Evolutionary conservation across 2,888 invertebrate species (phyloP).

Genomic region (Nomada fabriciana): DNA sequence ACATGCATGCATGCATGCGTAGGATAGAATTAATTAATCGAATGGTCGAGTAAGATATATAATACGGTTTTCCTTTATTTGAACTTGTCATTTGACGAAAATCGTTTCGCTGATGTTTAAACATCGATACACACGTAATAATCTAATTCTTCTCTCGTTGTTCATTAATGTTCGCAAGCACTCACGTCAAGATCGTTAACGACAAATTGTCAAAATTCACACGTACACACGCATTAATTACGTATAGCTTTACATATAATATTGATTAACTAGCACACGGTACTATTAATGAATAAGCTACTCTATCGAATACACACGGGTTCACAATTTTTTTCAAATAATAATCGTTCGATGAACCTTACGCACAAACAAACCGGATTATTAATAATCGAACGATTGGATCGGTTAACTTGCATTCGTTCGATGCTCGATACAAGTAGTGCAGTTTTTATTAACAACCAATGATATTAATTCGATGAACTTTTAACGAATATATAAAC

Average conservation of each 20-base stretch:
- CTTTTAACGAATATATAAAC: slow-evolving; percentile 35
- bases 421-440: not conserved
- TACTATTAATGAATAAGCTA: not conserved
- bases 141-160: slow-evolving; percentile 29
- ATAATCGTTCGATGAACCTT: not conserved
- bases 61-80: slow-evolving; percentile 8
- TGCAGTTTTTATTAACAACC: not conserved
- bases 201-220: slow-evolving; percentile 25
- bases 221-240: slow-evolving; percentile 29
- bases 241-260: slow-evolving; percentile 14
- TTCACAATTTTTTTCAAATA: not conserved
- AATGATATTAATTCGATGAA: slow-evolving; percentile 11
- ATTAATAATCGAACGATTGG: slow-evolving; percentile 19
- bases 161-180: slow-evolving; percentile 44
- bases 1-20: no score
- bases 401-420: not conserved
- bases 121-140: not conserved
- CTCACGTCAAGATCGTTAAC: not conserved
- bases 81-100: not conserved
- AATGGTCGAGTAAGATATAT: not conserved
- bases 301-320: not conserved
- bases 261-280: slow-evolving; percentile 7
- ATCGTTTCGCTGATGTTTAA: not conserved
- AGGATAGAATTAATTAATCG: no score
- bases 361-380: not conserved